Conservation (phyloP, 2,113 vertebrate species). For the Geococcyx californianus region DNA sequence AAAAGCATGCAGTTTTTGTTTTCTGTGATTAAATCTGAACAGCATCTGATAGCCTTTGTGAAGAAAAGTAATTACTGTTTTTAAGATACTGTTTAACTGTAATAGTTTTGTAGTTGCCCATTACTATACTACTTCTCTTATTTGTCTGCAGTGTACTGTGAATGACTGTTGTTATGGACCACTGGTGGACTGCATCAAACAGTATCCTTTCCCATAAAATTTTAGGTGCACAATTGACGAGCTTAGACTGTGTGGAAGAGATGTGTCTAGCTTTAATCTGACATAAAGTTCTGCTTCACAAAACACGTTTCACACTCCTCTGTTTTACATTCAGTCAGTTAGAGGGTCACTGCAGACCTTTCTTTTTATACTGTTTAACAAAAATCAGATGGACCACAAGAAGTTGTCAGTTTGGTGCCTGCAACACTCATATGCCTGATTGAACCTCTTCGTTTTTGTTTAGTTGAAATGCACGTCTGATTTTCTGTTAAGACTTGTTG, state of each 20-base stretch:
- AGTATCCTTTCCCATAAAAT: slow-evolving; percentile 99
- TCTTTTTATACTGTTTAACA: slow-evolving; percentile 29
- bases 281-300: slow-evolving; percentile 93
- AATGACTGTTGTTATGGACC: slow-evolving; percentile 99
- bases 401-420: slow-evolving; percentile 63
- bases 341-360: slow-evolving; percentile 68
- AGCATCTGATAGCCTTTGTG: slow-evolving; percentile 64
- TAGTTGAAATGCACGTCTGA: slow-evolving; percentile 42
- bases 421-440: background rate
- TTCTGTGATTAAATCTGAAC: slow-evolving; percentile 76
- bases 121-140: slow-evolving; percentile 53
- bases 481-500: slow-evolving; percentile 6
- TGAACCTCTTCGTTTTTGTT: slow-evolving; percentile 45
- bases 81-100: slow-evolving; percentile 66
- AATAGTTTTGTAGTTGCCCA: slow-evolving; percentile 50
- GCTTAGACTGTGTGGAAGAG: slow-evolving; percentile 87
- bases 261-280: slow-evolving; percentile 90
- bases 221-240: slow-evolving; percentile 92
- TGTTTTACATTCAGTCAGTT: slow-evolving; percentile 76
- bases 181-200: slow-evolving; percentile 99
- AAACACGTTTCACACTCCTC: slow-evolving; percentile 78
- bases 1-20: slow-evolving; percentile 76
- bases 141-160: slow-evolving; percentile 92
- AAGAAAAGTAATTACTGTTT: slow-evolving; percentile 72
- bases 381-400: slow-evolving; percentile 50